Evolutionary conservation across 2,888 invertebrate genomes (phyloP).

Genomic region (Spisula solida): DNA sequence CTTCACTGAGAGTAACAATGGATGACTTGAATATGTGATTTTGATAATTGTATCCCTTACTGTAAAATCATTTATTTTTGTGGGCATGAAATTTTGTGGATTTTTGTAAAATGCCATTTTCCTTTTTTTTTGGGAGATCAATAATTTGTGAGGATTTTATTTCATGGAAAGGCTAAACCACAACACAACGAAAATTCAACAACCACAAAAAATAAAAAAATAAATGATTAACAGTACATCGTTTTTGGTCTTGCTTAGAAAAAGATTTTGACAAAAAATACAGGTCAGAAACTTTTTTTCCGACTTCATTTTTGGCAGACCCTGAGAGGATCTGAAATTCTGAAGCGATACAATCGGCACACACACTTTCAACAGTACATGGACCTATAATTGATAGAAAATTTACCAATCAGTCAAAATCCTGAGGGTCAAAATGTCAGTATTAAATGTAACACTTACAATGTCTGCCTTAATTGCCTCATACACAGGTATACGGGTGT

Average conservation of each 20-base stretch:
- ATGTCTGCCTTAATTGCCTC: slow-evolving; percentile 71
- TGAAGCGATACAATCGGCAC: not conserved
- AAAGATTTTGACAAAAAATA: no score
- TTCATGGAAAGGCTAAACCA: no score
- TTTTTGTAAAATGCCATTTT: no score
- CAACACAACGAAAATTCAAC: no score
- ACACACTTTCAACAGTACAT: not conserved
- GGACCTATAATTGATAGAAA: not conserved
- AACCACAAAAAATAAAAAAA: no score
- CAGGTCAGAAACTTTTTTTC: no score
- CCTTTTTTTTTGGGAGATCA: no score
- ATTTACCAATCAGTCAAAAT: no score
- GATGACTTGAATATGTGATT: not conserved
- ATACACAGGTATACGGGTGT: slow-evolving; percentile 67
- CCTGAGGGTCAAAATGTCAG: not conserved
- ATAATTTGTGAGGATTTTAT: no score
- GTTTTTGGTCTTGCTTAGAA: no score
- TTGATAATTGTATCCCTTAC: not conserved
- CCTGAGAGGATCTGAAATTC: not conserved
- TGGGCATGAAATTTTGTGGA: no score
- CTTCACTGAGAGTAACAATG: not conserved
- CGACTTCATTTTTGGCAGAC: not conserved
- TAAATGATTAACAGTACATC: no score
- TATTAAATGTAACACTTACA: slow-evolving; percentile 65
- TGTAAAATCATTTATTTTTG: not conserved